Conservation (phyloP, 2,888 invertebrate species). For the Dasypogon diadema region DNA sequence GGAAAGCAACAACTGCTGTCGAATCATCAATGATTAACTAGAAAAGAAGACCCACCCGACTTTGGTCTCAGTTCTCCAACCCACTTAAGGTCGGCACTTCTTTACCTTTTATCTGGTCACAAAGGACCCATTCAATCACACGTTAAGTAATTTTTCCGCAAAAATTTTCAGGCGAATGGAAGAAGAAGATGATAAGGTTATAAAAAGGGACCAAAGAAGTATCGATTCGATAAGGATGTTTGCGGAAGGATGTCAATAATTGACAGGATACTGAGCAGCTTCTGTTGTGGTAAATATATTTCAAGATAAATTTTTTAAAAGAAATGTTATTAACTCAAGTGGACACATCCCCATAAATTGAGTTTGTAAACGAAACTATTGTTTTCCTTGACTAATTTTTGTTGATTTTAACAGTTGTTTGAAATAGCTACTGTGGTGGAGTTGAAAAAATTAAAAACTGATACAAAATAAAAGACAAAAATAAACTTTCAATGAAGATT, state of each 20-base stretch:
- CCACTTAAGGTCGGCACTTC: background rate
- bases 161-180: background rate
- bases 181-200: background rate
- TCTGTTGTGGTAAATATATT: background rate
- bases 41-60: background rate
- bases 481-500: too few relatives aligned
- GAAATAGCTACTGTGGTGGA: too few relatives aligned
- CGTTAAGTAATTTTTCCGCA: background rate
- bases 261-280: background rate
- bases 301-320: background rate
- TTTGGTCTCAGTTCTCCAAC: background rate
- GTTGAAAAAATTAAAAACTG: too few relatives aligned
- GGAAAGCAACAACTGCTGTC: slow-evolving; percentile 26
- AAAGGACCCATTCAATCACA: slow-evolving; percentile 15
- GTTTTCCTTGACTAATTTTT: too few relatives aligned
- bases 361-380: too few relatives aligned
- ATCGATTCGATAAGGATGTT: slow-evolving; percentile 41
- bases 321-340: background rate
- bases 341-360: too few relatives aligned
- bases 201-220: slow-evolving; percentile 14
- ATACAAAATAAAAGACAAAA: too few relatives aligned
- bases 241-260: slow-evolving; percentile 32
- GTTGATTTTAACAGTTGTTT: too few relatives aligned
- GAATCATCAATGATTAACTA: slow-evolving; percentile 31
- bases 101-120: slow-evolving; percentile 25